Percentiles rank a stretch among this genome's conserved stretches.
Conservation (phyloP, 2,797 vertebrate species). For the Acanthurus lineatus region DNA sequence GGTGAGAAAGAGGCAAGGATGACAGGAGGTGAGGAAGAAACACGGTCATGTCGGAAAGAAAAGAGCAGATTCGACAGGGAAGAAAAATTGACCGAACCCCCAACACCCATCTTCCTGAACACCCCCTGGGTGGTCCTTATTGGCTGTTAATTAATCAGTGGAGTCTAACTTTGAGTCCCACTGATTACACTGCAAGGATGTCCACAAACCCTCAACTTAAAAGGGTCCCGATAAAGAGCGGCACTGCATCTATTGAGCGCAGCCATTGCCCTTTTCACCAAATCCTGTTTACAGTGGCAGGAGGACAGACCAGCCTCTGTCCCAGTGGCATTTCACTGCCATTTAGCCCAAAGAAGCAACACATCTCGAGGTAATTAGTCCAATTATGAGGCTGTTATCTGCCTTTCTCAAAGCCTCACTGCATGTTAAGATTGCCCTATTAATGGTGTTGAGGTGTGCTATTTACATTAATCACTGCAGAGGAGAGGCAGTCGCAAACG, state of each 20-base stretch:
- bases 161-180: constrained; percentile 57
- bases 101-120: constrained; percentile 41
- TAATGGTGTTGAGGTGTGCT: constrained; percentile 42
- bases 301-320: constrained; percentile 48
- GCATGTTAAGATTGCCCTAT: constrained; percentile 50
- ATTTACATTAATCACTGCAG: constrained; percentile 64
- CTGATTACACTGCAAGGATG: constrained; percentile 58
- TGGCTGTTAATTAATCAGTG: constrained; percentile 61
- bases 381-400: constrained; percentile 73
- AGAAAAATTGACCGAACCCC: constrained; percentile 40
- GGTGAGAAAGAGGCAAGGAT: constrained; percentile 14
- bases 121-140: constrained; percentile 50
- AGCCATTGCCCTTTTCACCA: constrained; percentile 68
- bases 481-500: constrained; percentile 29
- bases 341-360: constrained; percentile 73
- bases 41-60: constrained; percentile 12
- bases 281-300: constrained; percentile 69
- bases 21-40: constrained; percentile 36
- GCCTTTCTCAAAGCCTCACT: constrained; percentile 56
- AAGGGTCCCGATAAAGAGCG: constrained; percentile 45
- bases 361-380: constrained; percentile 73
- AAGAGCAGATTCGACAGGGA: constrained; percentile 34
- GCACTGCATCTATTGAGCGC: constrained; percentile 46
- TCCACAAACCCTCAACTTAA: constrained; percentile 50
- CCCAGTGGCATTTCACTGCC: constrained; percentile 76